Evolutionary conservation across 2,888 invertebrate species (phyloP).

Genomic region (Nephrotoma appendiculata): DNA sequence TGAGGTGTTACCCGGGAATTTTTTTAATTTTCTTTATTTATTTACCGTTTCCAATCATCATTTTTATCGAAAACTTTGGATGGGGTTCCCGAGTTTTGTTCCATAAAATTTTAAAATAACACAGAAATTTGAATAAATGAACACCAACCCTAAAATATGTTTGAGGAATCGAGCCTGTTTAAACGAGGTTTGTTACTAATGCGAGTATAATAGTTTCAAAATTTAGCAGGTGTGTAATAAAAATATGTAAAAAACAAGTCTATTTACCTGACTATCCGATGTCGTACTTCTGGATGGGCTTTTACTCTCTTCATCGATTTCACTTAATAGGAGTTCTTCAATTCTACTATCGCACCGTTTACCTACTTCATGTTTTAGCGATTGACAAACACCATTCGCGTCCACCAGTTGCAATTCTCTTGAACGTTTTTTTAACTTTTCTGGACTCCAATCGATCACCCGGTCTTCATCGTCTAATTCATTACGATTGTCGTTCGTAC

Average conservation of each 20-base stretch:
- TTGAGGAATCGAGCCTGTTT: too few species aligned
- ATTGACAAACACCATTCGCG: conserved; percentile 24
- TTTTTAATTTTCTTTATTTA: too few species aligned
- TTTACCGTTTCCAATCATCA: too few species aligned
- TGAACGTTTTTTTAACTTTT: conserved; percentile 54
- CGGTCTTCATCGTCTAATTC: conserved; percentile 28
- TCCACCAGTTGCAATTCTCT: conserved; percentile 49
- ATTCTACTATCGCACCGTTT: conserved; percentile 31
- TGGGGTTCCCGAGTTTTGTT: too few species aligned
- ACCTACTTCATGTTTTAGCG: conserved; percentile 20
- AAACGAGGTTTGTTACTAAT: too few species aligned
- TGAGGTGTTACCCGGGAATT: too few species aligned
- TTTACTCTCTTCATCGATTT: conserved; percentile 38
- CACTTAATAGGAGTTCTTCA: conserved; percentile 33
- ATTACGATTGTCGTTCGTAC: conserved; percentile 8
- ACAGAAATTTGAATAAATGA: too few species aligned
- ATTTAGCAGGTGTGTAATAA: background rate
- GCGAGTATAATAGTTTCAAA: too few species aligned
- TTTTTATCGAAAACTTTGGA: too few species aligned
- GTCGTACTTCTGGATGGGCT: conserved; percentile 60
- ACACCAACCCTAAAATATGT: too few species aligned
- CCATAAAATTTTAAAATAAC: too few species aligned
- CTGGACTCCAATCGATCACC: conserved; percentile 49
- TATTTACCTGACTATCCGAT: conserved; percentile 57
- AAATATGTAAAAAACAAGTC: conserved; percentile 13